Base-by-base conservation (phyloP, 2,888 invertebrate species). In the Hirtodrosophila histrioides region DNA sequence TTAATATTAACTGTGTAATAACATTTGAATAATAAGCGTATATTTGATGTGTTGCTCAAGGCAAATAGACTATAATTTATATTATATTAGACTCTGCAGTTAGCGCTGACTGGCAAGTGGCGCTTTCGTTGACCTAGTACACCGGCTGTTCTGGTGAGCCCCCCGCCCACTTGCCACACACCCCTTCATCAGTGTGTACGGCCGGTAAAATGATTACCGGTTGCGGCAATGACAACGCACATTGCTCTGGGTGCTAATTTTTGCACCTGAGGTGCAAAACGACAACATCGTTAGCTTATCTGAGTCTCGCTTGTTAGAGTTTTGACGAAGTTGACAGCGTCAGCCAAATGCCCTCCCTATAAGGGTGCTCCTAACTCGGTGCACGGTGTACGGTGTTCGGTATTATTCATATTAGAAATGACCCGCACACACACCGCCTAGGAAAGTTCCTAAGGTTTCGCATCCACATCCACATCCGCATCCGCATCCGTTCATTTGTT, bases 181-280 rank as follows among this genome's bases (percentile, higher is more conserved):
- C 39, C 9, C 17, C 10, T 29, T 23, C 35, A 45, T n/a, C 12
- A 23, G 12, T 39, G 7, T n/a, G 4, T 23, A 39, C 31, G 40
- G 23, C 10, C 40, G 9, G 27, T 0, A 0, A 27, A 27, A 5
- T 6, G 6, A 9, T 23, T 40, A 12, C 40, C 40, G 40, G 17
- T 40, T 36, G 7, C 7, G 35, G n/a, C 33, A 50, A 72, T 72
- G 73, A 64, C 69, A 57, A 46, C 31, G 61, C 60, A 58, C 8
- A 61, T 50, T 51, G 29, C 41, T 17, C 17, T 12, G 43, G 8
- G 41, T 68, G 75, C 39, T 70, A 82, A 79, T 81, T 84, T 72
- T 84, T 79, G 37, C 85, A 84, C 77, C 29, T 67, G 29, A 61
- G 60, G 75, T 66, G 79, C 40, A 75, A 84, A 74, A 37, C 41